phyloP scores from a whole-genome alignment of 2,888 invertebrate species.

The Dynastes tityus region DNA sequence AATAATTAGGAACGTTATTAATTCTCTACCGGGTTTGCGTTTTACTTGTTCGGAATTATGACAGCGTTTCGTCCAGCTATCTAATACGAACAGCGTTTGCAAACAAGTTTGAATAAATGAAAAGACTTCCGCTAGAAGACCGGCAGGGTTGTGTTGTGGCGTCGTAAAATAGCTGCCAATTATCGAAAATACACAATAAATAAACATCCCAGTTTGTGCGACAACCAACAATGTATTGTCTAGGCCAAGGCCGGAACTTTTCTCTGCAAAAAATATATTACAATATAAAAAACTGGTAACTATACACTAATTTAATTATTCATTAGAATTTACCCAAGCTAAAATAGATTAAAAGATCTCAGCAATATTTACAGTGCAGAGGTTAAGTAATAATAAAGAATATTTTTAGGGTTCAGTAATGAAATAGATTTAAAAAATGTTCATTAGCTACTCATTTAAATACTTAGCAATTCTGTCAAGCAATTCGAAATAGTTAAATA shows the following conservation, averaged over 20 bases:
- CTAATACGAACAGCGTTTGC: constrained; percentile 86
- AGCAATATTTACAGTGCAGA: no score
- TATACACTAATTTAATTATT: constrained; percentile 10
- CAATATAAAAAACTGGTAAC: constrained; percentile 12
- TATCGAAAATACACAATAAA: constrained; percentile 90
- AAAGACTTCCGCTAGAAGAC: constrained; percentile 81
- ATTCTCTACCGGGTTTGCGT: constrained; percentile 87
- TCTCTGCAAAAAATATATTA: constrained; percentile 47
- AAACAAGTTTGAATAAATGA: constrained; percentile 85
- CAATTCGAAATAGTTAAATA: no score
- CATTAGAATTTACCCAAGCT: not conserved
- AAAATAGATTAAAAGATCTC: not conserved
- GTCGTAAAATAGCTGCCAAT: constrained; percentile 82
- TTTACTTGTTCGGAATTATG: constrained; percentile 80
- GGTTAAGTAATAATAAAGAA: no score
- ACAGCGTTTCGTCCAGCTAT: constrained; percentile 84
- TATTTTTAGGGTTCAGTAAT: no score
- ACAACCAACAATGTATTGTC: constrained; percentile 88
- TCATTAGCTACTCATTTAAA: no score
- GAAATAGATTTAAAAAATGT: no score
- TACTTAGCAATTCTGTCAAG: no score
- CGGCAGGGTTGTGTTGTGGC: constrained; percentile 69
- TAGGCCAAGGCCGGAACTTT: constrained; percentile 71
- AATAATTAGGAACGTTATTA: constrained; percentile 87
- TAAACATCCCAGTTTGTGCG: constrained; percentile 91